A percentile compares a stretch with the other conserved stretches of the same genome.
These are phyloP conservation scores for Orthonychiurus folsomi DNA, from an alignment of 2,888 invertebrate genomes.

Conservation along the genomic window DNA sequence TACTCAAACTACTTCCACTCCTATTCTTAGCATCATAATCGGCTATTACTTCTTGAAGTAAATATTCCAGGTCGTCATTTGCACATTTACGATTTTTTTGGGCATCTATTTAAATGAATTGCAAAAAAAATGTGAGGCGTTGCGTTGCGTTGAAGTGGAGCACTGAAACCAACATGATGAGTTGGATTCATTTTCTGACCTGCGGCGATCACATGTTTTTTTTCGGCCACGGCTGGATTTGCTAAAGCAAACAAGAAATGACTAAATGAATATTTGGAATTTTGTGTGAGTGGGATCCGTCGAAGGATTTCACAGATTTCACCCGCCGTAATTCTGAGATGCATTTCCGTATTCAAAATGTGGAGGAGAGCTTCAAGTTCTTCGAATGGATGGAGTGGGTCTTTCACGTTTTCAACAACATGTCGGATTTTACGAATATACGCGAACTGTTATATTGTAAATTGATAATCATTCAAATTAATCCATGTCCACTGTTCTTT, in stretches of 20 bases:
- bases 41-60: neutral
- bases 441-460: neutral
- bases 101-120: too few species aligned
- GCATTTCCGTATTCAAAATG: neutral
- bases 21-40: too few species aligned
- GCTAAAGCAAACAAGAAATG: neutral
- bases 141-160: neutral
- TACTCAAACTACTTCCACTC: too few species aligned
- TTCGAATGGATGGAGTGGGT: neutral
- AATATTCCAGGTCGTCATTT: neutral
- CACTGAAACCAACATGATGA: too few species aligned
- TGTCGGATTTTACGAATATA: neutral
- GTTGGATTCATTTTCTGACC: neutral
- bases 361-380: neutral
- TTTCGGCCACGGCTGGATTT: neutral
- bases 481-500: too few species aligned
- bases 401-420: neutral
- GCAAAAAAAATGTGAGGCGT: neutral
- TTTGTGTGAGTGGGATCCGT: neutral
- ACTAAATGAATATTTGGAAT: neutral
- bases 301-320: neutral
- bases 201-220: neutral
- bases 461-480: neutral
- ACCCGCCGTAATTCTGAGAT: neutral
- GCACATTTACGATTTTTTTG: too few species aligned